Evolutionary conservation across 1,140 invertebrate genomes (phyloP), one percentile per base, ranked within the genome.

Genomic region (Macrobrachium rosenbergii): DNA sequence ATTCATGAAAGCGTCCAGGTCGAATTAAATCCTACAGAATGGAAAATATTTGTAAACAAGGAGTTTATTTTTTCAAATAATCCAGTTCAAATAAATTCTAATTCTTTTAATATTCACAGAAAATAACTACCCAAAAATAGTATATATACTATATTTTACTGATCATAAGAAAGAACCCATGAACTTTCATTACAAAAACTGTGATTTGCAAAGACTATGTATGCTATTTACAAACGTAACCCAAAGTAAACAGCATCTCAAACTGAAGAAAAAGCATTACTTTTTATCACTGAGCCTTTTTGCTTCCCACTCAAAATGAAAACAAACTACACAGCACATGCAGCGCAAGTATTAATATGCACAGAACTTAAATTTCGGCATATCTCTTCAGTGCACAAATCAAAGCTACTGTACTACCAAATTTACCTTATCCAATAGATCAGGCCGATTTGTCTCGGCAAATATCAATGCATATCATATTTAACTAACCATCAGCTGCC

Each of bases 371-470:
- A 58, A 14, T 10, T 59, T 1, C 0, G 0, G n/a, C 8, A 62
- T 21, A 16, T 23, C 17, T 6, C n/a, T 5, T 37, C 28, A 43
- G 3, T 43, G 7, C 17, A 10, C 19, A 43, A 10, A 76, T n/a
- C 14, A 21, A 37, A 17, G 37, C 11, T 37, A 67, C 19, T n/a
- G 19, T 37, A 67, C 19, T n/a, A 43, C 14, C 43, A 16, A 10
- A 58, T 63, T 82, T 11, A 89, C 89, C 69, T 73, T 82, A 63
- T 89, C 84, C 43, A 89, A 63, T 17, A 89, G 78, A 69, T 89
- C 89, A 16, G 89, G 89, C 11, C 89, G 82, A 59, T 88, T 88
- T 60, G 89, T 88, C 75, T 89, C 89, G 5, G 89, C 89, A 62
- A 89, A 78, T 21, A 89, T 59, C 60, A 89, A 60, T 58, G 88